Evolutionary conservation across 2,797 vertebrate species (phyloP).

Genomic region (Alcedo quadribrachys): DNA sequence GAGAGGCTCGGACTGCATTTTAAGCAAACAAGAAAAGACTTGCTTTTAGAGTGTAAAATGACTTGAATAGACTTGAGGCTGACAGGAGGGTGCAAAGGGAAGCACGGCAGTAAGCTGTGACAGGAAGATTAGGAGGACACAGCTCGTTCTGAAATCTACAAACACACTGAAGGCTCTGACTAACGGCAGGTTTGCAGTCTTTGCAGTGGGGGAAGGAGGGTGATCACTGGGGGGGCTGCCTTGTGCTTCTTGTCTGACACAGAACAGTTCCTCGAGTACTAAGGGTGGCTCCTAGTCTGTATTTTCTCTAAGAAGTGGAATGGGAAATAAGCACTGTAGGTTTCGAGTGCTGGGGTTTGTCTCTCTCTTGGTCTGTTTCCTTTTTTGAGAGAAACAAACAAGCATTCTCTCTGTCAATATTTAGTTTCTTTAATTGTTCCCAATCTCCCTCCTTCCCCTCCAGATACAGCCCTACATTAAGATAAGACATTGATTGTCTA

Average conservation of each 20-base stretch:
- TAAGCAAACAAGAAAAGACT: background rate
- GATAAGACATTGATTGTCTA: constrained; percentile 80
- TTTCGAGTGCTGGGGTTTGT: background rate
- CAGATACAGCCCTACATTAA: constrained; percentile 45
- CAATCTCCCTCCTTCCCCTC: constrained; percentile 58
- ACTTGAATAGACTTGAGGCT: constrained; percentile 32
- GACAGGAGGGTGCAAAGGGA: constrained; percentile 34
- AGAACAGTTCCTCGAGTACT: background rate
- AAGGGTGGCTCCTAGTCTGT: background rate
- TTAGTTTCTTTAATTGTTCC: constrained; percentile 70
- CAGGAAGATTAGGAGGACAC: constrained; percentile 9
- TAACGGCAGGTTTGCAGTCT: constrained; percentile 12
- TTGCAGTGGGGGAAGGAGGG: background rate
- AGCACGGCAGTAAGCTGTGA: constrained; percentile 11
- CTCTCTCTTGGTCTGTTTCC: background rate
- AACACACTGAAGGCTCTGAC: background rate
- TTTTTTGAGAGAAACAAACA: background rate
- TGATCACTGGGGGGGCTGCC: background rate
- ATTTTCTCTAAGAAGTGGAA: background rate
- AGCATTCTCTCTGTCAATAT: background rate
- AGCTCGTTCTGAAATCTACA: background rate
- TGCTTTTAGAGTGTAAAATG: constrained; percentile 12
- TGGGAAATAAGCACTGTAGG: rapidly evolving
- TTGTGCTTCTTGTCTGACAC: background rate
- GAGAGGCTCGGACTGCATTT: constrained; percentile 40